phyloP scores from a whole-genome alignment of 2,113 vertebrate species.

The Mesoclemmys tuberculata region DNA sequence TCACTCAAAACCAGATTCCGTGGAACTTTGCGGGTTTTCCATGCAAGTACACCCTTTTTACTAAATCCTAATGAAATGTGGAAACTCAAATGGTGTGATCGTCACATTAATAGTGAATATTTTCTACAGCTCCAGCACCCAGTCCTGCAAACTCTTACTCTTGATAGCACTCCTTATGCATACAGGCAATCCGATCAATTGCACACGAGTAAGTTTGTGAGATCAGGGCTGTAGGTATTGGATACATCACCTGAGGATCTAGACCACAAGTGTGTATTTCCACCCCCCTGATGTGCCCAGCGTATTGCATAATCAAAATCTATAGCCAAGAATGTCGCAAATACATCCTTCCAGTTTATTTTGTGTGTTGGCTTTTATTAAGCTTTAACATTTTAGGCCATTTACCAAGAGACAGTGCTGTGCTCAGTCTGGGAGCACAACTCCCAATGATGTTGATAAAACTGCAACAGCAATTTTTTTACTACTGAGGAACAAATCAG shows the following conservation, averaged over 20 bases:
- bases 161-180: not conserved
- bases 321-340: not conserved
- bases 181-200: not conserved
- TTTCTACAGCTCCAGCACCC: not conserved
- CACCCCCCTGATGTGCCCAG: not conserved
- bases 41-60: not conserved
- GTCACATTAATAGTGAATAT: not conserved
- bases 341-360: not conserved
- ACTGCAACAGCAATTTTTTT: not conserved
- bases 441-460: not conserved
- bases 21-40: not conserved
- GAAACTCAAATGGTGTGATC: not conserved
- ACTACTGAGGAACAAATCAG: not conserved
- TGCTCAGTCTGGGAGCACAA: not conserved
- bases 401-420: not conserved
- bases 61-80: not conserved
- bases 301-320: not conserved
- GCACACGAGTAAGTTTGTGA: not conserved
- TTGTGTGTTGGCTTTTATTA: not conserved
- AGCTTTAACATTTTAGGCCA: accelerated
- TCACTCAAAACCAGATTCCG: not conserved
- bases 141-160: not conserved
- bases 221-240: not conserved
- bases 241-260: not conserved
- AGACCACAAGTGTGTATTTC: not conserved